These are phyloP conservation scores for Telenomus remus DNA, from an alignment of 1,140 invertebrate species.

Conservation along the genomic window DNA sequence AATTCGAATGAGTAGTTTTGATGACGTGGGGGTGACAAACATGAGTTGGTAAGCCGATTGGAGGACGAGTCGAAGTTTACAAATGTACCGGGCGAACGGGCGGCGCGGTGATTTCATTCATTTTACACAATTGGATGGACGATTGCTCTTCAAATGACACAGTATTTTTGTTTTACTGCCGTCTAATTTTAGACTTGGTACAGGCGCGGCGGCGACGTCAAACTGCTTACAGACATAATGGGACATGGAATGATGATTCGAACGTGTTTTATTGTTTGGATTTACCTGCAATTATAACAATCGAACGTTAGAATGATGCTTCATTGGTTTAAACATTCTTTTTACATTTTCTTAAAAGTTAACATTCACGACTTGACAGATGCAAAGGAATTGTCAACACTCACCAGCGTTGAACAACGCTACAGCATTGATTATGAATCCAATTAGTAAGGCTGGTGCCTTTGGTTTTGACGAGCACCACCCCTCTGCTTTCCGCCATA, in stretches of 20 bases:
- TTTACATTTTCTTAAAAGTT: not conserved
- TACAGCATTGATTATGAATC: conserved; percentile 71
- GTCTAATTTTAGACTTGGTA: conserved; percentile 5
- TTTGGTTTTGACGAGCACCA: conserved; percentile 82
- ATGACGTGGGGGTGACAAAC: not conserved
- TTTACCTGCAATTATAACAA: conserved; percentile 61
- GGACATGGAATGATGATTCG: conserved; percentile 73
- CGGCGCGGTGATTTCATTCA: not conserved
- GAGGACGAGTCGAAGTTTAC: conserved; percentile 30
- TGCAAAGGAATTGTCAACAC: conserved; percentile 39
- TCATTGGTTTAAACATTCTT: too few relatives aligned
- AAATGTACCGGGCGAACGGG: conserved; percentile 14
- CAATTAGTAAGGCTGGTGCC: conserved; percentile 85
- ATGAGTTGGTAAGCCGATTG: conserved; percentile 8
- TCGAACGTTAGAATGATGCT: not conserved
- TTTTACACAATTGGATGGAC: too few relatives aligned
- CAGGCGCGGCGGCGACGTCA: conserved; percentile 55
- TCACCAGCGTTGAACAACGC: conserved; percentile 74
- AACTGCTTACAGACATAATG: conserved; percentile 66
- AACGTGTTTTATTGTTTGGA: conserved; percentile 69
- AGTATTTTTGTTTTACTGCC: not conserved
- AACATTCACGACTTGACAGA: conserved; percentile 1
- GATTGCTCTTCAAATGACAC: not conserved
- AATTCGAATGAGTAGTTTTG: conserved; percentile 5
- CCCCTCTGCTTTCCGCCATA: conserved; percentile 78